phyloP scores from a whole-genome alignment of 2,888 invertebrate genomes.

The Drosophila anomalata region DNA sequence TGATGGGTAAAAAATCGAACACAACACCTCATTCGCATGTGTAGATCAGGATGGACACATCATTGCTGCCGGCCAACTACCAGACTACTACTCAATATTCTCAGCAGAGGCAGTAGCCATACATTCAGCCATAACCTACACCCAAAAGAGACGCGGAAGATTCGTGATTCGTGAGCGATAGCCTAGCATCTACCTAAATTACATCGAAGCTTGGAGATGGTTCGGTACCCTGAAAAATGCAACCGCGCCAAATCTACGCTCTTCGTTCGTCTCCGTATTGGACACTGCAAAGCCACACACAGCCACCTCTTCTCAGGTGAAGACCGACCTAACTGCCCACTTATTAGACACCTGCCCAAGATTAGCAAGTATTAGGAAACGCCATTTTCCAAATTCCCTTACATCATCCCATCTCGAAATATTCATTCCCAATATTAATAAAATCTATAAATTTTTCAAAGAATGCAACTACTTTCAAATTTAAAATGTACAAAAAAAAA shows the following conservation, averaged over 20 bases:
- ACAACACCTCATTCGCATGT: slow-evolving; percentile 9
- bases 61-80: slow-evolving; percentile 1
- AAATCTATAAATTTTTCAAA: too few relatives aligned
- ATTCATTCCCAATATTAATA: too few relatives aligned
- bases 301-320: neutral
- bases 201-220: neutral
- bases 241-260: neutral
- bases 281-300: neutral
- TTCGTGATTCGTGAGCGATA: slow-evolving; percentile 11
- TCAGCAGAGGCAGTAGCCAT: slow-evolving; percentile 4
- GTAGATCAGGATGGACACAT: slow-evolving; percentile 11
- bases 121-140: slow-evolving; percentile 10
- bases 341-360: too few relatives aligned
- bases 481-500: too few relatives aligned
- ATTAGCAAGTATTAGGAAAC: too few relatives aligned
- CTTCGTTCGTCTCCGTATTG: neutral
- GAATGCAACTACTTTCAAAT: too few relatives aligned
- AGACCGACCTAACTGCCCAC: too few relatives aligned
- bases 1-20: slow-evolving; percentile 1
- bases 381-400: too few relatives aligned
- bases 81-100: too few relatives aligned
- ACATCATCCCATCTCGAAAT: too few relatives aligned
- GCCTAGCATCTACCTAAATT: slow-evolving; percentile 4
- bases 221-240: neutral
- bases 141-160: slow-evolving; percentile 12